Conservation (phyloP, 2,113 vertebrate genomes). For the Syngnathus scovelli region DNA sequence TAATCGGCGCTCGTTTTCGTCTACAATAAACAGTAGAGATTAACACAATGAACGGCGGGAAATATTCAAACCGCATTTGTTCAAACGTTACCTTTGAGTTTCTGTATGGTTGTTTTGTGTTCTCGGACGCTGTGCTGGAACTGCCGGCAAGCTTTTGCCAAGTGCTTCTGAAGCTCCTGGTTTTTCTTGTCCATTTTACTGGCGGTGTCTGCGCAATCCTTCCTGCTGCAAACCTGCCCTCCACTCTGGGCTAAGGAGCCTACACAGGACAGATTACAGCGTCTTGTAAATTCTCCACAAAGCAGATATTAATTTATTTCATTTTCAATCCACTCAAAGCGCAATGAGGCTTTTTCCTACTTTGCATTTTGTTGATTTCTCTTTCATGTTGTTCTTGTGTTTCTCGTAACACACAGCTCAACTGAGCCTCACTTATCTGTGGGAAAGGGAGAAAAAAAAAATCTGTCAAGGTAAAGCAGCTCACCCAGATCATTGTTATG, state of each 20-base stretch:
- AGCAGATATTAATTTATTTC: neutral
- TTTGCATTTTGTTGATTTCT: slow-evolving; percentile 51
- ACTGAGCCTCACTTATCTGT: slow-evolving; percentile 62
- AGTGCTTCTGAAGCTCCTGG: slow-evolving; percentile 77
- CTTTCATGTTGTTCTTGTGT: slow-evolving; percentile 55
- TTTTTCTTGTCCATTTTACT: slow-evolving; percentile 75
- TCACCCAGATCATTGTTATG: neutral
- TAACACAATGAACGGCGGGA: neutral
- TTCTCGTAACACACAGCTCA: slow-evolving; percentile 55
- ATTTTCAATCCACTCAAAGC: neutral
- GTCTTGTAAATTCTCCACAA: neutral
- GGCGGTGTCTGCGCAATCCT: slow-evolving; percentile 63
- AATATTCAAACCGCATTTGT: neutral
- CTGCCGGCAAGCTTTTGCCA: slow-evolving; percentile 76
- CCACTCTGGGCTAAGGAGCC: slow-evolving; percentile 47
- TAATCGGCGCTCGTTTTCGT: slow-evolving; percentile 58
- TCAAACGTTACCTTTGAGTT: slow-evolving; percentile 60
- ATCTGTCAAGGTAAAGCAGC: neutral
- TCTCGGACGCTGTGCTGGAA: slow-evolving; percentile 78
- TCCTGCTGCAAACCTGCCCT: slow-evolving; percentile 57
- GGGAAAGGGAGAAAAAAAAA: neutral
- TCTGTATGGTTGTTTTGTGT: slow-evolving; percentile 67
- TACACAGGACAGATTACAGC: slow-evolving; percentile 21
- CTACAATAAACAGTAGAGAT: slow-evolving; percentile 37
- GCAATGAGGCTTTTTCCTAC: slow-evolving; percentile 25